Conservation (phyloP, 1,140 invertebrate species). For the Drosophila rufa region DNA sequence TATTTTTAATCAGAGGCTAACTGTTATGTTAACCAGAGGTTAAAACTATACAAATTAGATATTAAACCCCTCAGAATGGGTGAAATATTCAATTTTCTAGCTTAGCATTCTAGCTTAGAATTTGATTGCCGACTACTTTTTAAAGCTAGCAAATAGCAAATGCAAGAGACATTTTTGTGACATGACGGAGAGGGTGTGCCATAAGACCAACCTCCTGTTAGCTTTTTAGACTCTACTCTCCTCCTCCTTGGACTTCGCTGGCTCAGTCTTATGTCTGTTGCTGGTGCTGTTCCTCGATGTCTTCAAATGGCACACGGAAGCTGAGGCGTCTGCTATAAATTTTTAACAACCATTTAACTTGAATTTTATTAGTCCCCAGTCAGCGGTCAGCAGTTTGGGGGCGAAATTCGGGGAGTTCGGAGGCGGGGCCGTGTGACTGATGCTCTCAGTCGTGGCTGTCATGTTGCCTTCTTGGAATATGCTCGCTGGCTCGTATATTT, state of each 20-base stretch:
- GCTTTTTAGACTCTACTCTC: constrained; percentile 7
- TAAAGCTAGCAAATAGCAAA: background rate
- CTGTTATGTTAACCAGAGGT: no score
- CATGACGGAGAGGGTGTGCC: background rate
- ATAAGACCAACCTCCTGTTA: constrained; percentile 12
- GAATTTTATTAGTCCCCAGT: constrained; percentile 80
- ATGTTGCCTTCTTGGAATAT: constrained; percentile 40
- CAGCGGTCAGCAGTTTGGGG: constrained; percentile 41
- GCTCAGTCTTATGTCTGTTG: constrained; percentile 12
- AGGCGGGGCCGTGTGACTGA: constrained; percentile 8
- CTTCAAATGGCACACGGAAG: constrained; percentile 47
- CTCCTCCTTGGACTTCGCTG: background rate
- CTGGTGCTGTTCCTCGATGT: constrained; percentile 10
- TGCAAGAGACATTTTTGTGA: constrained; percentile 9
- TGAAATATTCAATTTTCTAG: constrained; percentile 1
- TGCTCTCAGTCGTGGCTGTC: constrained; percentile 24
- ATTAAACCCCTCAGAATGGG: background rate
- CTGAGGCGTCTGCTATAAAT: constrained; percentile 68
- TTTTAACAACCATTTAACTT: constrained; percentile 84
- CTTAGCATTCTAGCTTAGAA: background rate
- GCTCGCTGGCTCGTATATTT: constrained; percentile 32
- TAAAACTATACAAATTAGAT: background rate
- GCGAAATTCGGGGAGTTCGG: background rate
- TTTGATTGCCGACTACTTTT: constrained; percentile 16
- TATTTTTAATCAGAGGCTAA: no score